These are phyloP conservation scores for Rotaria magnacalcarata DNA, from an alignment of 2,888 invertebrate genomes.

Conservation along the genomic window DNA sequence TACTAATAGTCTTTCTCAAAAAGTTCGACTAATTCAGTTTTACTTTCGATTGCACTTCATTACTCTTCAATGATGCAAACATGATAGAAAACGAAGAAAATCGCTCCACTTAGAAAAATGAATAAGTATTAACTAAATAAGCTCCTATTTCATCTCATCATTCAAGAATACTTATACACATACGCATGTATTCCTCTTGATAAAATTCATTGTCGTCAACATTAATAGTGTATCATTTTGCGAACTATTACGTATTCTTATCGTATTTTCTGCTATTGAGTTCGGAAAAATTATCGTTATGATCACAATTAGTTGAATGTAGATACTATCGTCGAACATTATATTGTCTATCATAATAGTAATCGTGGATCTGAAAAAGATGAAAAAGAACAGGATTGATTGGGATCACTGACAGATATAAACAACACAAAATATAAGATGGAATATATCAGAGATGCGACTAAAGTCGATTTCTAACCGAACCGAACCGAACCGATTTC, in stretches of 20 bases:
- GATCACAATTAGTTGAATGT: background rate
- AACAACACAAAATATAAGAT: background rate
- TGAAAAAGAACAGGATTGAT: background rate
- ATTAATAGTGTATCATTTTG: background rate
- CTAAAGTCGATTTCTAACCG: too few species aligned
- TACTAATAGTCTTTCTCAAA: background rate
- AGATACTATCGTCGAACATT: background rate
- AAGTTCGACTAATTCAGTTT: background rate
- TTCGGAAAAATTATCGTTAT: background rate
- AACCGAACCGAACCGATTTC: too few species aligned
- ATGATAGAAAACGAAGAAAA: background rate
- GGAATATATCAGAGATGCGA: too few species aligned
- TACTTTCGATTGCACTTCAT: background rate
- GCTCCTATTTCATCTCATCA: background rate
- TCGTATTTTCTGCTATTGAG: background rate
- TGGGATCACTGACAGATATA: background rate
- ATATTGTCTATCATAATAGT: background rate
- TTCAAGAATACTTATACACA: background rate
- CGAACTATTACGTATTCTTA: slow-evolving; percentile 9
- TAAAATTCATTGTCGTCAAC: background rate
- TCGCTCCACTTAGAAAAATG: background rate
- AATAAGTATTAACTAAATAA: background rate
- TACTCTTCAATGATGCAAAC: background rate
- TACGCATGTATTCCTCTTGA: background rate
- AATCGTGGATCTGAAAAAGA: background rate